Evolutionary conservation across 2,888 invertebrate genomes (phyloP), one percentile per base, ranked within the genome.

Genomic region (Brassicogethes aeneus): DNA sequence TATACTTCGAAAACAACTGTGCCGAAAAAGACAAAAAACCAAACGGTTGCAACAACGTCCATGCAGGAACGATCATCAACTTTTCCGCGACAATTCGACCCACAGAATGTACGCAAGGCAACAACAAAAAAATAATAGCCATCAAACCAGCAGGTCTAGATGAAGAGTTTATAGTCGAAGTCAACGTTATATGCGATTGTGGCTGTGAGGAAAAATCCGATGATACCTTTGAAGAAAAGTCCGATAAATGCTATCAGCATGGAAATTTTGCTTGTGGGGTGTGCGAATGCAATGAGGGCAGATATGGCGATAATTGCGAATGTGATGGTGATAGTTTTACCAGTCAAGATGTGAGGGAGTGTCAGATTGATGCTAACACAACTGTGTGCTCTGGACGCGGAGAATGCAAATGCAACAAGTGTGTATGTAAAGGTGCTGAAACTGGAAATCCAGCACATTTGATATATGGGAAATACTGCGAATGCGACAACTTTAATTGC

Each of bases 271-370:
- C 44, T 29, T 56, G 56, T 37, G 83, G 82, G 1, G 67, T 73
- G 7, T 85, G 85, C 61, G 61, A 64, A 0, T 83, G 83, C 50
- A 49, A 66, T 3, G 45, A 56, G 2, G 72, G 68, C 14, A 23
- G 65, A 65, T 71, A 62, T 36, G 80, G 80, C 0, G 68, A 72
- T 41, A 67, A 70, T 34, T 85, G 84, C 59, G 78, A 82, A 58
- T 85, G 84, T 60, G 70, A 75, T 50, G 23, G 23, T 10, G 23
- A 23, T 23, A 7, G 5, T 5, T 5, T 7, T 10, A 23, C 23
- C 5, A 23, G 10, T 10, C 5, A 23, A 10, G 23, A 23, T 10
- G 23, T 23, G 23, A 23, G 5, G 5, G 5, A 23, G 23, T 23
- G 23, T 23, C 23, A 23, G 23, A 10, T 7, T 5, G 10, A 5